Base-by-base conservation (phyloP, 1,140 invertebrate species). In the Atta texana region DNA sequence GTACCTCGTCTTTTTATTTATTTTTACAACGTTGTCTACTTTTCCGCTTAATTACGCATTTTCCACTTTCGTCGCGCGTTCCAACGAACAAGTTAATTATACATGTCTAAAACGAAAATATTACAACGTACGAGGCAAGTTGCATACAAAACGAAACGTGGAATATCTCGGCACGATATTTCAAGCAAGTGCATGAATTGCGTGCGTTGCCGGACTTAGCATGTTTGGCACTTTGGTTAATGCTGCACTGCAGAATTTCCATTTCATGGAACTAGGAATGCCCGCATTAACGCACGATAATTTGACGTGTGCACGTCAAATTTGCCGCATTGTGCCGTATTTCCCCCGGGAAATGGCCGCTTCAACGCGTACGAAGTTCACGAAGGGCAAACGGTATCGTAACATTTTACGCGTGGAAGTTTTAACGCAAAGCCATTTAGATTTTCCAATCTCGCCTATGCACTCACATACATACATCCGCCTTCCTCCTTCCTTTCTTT, bases 401-500 rank as follows among this genome's bases (percentile, higher is more conserved):
- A 31, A 72, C 28, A 14, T 71, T 71, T 57, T 63, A 12, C 85
- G 82, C 74, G 71, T 57, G 75, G 61, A 71, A 89, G 69, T 89
- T 89, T 63, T 21, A 69, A 81, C 75, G 55, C 72, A 57, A 57
- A 61, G 49, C 84, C 88, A 76, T 72, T 86, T 72, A 75, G 82
- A 64, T 72, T 89, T 89, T 69, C 44, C 87, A 89, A 89, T 86
- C 85, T 88, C 81, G 53, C 55, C 68, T 39, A 10, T 44, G 3
- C 59, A 61, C 75, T 80, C 28, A 3, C 28, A 4, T 31, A 31
- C 31, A 34, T 6, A 34, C 31, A 75, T 34, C 6, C 28, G 10
- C 28, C 28, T 31, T 34, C 18, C n/a, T 14, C 21, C 66, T 18
- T 49, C 51, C 64, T 69, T 68, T 53, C 55, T 59, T 63, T 53